Conservation (phyloP, 1,140 invertebrate genomes). For the Berghia stephanieae region DNA sequence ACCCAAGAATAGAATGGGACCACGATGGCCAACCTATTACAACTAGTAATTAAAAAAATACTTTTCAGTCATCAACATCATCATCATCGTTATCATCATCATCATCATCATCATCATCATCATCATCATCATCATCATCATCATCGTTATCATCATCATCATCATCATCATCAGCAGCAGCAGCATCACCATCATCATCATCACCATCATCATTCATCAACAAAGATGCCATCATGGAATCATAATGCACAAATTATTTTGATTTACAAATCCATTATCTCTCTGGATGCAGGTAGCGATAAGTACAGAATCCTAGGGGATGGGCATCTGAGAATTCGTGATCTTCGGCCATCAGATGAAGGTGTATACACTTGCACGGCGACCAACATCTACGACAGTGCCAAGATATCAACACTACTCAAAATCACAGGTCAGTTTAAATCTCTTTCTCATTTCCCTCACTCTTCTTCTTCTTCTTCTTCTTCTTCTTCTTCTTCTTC, state of each 20-base stretch:
- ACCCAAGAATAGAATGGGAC: slow-evolving; percentile 81
- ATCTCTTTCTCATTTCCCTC: no score
- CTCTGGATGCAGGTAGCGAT: slow-evolving; percentile 34
- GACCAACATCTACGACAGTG: slow-evolving; percentile 48
- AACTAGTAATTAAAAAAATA: slow-evolving; percentile 4
- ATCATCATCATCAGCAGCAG: neutral
- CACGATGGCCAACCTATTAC: slow-evolving; percentile 82
- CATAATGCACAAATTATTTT: neutral
- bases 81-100: no score
- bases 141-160: neutral
- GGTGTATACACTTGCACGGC: slow-evolving; percentile 57
- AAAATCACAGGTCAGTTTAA: slow-evolving; percentile 47
- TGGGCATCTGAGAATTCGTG: slow-evolving; percentile 48
- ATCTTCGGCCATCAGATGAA: slow-evolving; percentile 41
- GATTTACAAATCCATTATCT: slow-evolving; percentile 71
- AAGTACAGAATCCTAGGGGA: slow-evolving; percentile 49
- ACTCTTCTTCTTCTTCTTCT: neutral
- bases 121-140: neutral
- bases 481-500: neutral
- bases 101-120: neutral
- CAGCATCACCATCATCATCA: neutral
- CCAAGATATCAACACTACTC: slow-evolving; percentile 38
- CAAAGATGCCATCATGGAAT: neutral
- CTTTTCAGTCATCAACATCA: neutral
- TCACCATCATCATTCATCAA: neutral